These are phyloP conservation scores for Acanthurus lineatus DNA, from an alignment of 2,797 vertebrate genomes.

Conservation along the genomic window DNA sequence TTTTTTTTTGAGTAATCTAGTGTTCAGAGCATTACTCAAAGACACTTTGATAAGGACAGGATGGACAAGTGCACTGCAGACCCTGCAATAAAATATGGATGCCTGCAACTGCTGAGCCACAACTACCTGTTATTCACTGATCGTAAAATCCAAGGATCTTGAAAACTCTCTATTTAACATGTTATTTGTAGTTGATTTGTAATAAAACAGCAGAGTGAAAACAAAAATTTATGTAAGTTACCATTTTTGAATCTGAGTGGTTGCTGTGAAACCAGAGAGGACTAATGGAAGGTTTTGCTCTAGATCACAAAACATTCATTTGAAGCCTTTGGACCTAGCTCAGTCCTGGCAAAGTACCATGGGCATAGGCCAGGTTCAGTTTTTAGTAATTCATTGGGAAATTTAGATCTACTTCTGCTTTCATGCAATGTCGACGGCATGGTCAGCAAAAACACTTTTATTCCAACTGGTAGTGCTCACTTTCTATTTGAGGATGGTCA, in stretches of 20 bases:
- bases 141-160: background rate
- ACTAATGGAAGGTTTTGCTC: background rate
- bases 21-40: background rate
- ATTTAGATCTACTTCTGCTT: background rate
- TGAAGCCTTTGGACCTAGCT: background rate
- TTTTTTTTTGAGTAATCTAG: background rate
- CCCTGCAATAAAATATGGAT: background rate
- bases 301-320: background rate
- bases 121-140: background rate
- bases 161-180: background rate
- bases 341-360: background rate
- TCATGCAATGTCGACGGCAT: background rate
- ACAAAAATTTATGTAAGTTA: background rate
- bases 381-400: background rate
- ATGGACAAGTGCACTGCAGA: background rate
- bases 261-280: conserved; percentile 1
- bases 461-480: background rate
- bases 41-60: background rate
- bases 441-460: background rate
- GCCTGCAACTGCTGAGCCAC: background rate
- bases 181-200: background rate
- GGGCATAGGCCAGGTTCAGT: background rate
- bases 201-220: background rate
- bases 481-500: background rate
- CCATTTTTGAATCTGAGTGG: background rate